Evolutionary conservation across 2,888 invertebrate species (phyloP).

Genomic region (Dorcus parallelipipedus): DNA sequence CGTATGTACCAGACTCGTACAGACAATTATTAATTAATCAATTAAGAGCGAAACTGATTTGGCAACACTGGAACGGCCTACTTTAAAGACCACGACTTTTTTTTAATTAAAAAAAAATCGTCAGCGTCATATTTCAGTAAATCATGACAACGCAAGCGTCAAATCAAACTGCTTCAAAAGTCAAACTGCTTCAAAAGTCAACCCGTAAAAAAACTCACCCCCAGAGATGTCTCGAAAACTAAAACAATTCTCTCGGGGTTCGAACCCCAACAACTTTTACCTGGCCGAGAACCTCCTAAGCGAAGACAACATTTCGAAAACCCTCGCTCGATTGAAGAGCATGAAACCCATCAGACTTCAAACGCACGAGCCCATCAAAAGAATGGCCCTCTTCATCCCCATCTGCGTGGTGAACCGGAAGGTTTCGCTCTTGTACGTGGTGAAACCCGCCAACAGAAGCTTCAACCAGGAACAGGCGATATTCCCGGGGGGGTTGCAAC

Average conservation of each 20-base stretch:
- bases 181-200: too few relatives aligned
- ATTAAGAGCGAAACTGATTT: too few relatives aligned
- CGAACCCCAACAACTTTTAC: conserved; percentile 30
- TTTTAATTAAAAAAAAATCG: too few relatives aligned
- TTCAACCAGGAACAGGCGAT: conserved; percentile 77
- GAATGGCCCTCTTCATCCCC: conserved; percentile 80
- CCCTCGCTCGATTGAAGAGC: conserved; percentile 55
- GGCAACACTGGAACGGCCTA: too few relatives aligned
- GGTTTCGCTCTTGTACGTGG: conserved; percentile 76
- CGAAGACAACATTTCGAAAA: conserved; percentile 56
- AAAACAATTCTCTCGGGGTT: background rate
- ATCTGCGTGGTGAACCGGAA: conserved; percentile 66
- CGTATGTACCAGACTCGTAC: too few relatives aligned
- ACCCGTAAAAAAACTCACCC: background rate
- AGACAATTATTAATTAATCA: too few relatives aligned
- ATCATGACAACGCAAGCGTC: too few relatives aligned
- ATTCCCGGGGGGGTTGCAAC: conserved; percentile 72
- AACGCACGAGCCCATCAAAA: conserved; percentile 43
- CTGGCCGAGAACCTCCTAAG: conserved; percentile 53
- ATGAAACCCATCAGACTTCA: conserved; percentile 54
- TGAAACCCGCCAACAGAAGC: conserved; percentile 67
- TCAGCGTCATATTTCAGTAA: too few relatives aligned
- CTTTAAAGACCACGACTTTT: too few relatives aligned
- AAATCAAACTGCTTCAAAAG: too few relatives aligned
- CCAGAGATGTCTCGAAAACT: background rate